Conservation (phyloP, 2,888 invertebrate genomes). For the Polylopha cassiicola region DNA sequence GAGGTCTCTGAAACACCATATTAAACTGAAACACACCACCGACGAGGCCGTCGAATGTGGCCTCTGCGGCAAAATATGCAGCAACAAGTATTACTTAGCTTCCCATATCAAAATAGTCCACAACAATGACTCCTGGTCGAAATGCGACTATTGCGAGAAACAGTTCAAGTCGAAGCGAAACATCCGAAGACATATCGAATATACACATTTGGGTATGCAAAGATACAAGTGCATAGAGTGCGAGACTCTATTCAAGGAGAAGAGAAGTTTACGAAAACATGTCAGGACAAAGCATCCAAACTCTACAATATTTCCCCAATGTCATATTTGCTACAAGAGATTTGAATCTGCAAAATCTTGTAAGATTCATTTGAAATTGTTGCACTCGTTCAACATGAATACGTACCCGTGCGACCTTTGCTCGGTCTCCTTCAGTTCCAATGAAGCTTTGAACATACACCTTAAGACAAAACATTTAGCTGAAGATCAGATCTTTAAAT, state of each 20-base stretch:
- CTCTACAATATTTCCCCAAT: conserved; percentile 54
- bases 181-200: conserved; percentile 57
- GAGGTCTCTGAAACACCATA: conserved; percentile 56
- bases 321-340: conserved; percentile 57
- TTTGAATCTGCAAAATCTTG: conserved; percentile 67
- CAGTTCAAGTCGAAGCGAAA: conserved; percentile 60
- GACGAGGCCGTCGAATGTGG: conserved; percentile 51
- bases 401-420: conserved; percentile 58
- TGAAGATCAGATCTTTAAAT: conserved; percentile 58
- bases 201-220: conserved; percentile 59
- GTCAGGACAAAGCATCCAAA: conserved; percentile 57
- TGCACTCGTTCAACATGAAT: conserved; percentile 61
- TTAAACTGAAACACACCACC: conserved; percentile 55
- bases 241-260: conserved; percentile 61
- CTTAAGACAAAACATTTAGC: conserved; percentile 52
- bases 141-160: conserved; percentile 63
- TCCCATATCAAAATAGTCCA: conserved; percentile 61
- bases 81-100: conserved; percentile 58
- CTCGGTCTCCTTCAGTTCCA: conserved; percentile 51
- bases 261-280: conserved; percentile 58
- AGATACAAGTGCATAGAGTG: conserved; percentile 62
- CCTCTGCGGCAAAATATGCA: conserved; percentile 52
- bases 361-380: conserved; percentile 56
- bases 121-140: conserved; percentile 44
- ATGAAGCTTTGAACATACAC: conserved; percentile 50